Conservation (phyloP, 2,797 vertebrate genomes). For the Muscicapa striata region DNA sequence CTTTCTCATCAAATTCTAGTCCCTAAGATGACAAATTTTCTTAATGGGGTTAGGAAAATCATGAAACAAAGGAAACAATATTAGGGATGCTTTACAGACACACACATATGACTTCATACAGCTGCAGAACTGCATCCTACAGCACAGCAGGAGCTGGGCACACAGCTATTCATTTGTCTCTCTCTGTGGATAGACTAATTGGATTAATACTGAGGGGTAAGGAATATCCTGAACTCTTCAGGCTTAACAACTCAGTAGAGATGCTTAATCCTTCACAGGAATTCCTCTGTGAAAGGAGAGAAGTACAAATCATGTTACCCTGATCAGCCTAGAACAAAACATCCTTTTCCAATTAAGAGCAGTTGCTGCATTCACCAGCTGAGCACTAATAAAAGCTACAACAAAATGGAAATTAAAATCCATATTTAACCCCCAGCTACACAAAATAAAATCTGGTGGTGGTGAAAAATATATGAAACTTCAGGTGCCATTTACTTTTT, state of each 20-base stretch:
- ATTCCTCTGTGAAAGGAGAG: not conserved
- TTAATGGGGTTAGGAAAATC: not conserved
- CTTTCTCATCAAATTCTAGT: not conserved
- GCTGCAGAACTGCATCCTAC: not conserved
- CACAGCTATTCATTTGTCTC: not conserved
- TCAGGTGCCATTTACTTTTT: not conserved
- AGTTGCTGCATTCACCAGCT: not conserved
- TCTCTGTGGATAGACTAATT: not conserved
- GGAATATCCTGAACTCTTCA: not conserved
- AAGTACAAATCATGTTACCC: not conserved
- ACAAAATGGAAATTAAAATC: not conserved
- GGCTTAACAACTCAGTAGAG: not conserved
- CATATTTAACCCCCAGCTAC: not conserved
- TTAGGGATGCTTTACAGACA: not conserved
- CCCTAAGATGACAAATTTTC: not conserved
- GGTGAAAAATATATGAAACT: not conserved
- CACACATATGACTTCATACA: not conserved
- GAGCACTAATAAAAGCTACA: not conserved
- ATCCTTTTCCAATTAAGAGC: not conserved
- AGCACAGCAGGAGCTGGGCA: not conserved
- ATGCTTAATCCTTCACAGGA: slow-evolving; percentile 6
- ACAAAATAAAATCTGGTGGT: not conserved
- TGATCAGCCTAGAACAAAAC: not conserved
- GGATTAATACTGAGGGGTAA: not conserved
- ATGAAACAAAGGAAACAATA: not conserved